These are phyloP conservation scores for Thaumatotibia leucotreta DNA, from an alignment of 1,140 invertebrate genomes.

Conservation along the genomic window DNA sequence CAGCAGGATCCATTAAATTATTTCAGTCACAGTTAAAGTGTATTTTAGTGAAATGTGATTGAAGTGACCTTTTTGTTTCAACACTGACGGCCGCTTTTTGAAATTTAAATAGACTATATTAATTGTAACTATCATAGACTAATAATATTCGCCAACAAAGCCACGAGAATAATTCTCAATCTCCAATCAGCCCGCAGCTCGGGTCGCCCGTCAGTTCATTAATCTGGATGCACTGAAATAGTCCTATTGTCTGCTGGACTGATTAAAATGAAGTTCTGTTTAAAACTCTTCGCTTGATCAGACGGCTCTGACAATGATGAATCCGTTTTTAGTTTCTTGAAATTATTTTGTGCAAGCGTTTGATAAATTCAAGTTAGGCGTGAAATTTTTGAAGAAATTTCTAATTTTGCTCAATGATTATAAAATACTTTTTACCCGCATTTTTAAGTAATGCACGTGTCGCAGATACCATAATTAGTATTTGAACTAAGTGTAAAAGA, in stretches of 20 bases:
- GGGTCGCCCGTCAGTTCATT: not conserved
- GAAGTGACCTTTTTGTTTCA: not conserved
- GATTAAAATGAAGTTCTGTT: not conserved
- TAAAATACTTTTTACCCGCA: too few species aligned
- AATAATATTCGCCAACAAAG: not conserved
- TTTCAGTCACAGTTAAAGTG: too few species aligned
- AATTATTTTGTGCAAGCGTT: not conserved
- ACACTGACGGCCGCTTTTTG: not conserved
- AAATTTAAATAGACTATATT: not conserved
- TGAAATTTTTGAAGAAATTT: not conserved
- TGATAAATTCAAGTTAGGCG: not conserved
- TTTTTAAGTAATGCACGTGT: too few species aligned
- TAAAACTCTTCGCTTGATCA: not conserved
- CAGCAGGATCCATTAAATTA: too few species aligned
- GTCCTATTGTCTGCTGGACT: not conserved
- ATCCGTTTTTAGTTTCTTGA: not conserved
- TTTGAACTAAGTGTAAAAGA: too few species aligned
- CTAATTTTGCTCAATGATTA: too few species aligned
- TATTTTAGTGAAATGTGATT: not conserved
- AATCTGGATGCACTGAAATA: slow-evolving; percentile 3
- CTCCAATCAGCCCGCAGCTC: not conserved
- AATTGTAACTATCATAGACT: not conserved
- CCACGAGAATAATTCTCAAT: not conserved
- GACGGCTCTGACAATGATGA: not conserved
- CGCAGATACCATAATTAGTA: too few species aligned